Conservation (phyloP, 2,888 invertebrate species). For the Patella depressa region DNA sequence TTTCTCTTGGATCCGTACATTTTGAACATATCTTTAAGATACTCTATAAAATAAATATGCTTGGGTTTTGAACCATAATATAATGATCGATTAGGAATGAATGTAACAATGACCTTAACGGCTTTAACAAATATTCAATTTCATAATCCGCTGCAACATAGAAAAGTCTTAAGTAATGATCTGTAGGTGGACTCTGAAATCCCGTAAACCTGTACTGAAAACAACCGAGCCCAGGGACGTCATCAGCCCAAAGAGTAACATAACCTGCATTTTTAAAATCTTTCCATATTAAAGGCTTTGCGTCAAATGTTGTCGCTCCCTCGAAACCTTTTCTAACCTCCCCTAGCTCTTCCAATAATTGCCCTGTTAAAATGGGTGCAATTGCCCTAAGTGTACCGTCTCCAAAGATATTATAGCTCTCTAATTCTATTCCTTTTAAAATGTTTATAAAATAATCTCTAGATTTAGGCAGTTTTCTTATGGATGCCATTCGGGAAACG, state of each 20-base stretch:
- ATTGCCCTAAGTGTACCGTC: conserved; percentile 76
- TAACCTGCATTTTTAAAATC: conserved; percentile 75
- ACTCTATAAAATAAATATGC: conserved; percentile 73
- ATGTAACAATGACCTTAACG: background rate
- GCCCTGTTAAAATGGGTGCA: conserved; percentile 86
- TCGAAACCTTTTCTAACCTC: conserved; percentile 81
- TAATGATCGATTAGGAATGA: conserved; percentile 74
- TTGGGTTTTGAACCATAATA: conserved; percentile 79
- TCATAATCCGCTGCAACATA: conserved; percentile 31
- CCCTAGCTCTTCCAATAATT: conserved; percentile 83
- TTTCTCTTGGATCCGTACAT: conserved; percentile 80
- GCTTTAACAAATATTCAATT: background rate
- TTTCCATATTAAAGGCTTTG: conserved; percentile 89
- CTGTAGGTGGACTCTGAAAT: conserved; percentile 84
- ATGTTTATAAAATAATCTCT: conserved; percentile 41
- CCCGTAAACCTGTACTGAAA: conserved; percentile 92
- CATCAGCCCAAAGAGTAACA: conserved; percentile 86
- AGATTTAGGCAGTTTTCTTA: conserved; percentile 47
- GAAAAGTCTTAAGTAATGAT: conserved; percentile 89
- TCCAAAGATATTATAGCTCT: conserved; percentile 74
- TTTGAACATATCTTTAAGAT: conserved; percentile 74
- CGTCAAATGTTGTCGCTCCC: conserved; percentile 78
- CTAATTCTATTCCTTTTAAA: conserved; percentile 74
- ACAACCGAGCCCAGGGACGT: conserved; percentile 84
- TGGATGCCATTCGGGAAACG: conserved; percentile 80